Conservation (phyloP, 2,888 invertebrate species). For the Bursaphelenchus okinawaensis region DNA sequence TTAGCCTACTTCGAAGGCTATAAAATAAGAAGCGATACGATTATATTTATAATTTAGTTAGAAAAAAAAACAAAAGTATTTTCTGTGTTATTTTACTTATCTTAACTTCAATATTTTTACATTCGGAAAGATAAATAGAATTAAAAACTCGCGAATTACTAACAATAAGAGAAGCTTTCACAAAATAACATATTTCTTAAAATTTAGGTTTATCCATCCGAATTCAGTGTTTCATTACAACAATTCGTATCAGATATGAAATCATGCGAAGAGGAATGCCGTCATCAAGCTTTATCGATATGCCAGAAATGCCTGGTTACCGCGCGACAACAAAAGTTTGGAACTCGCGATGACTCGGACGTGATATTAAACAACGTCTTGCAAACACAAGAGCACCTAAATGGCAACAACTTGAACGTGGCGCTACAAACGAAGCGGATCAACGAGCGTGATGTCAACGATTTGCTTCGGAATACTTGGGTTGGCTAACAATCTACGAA, state of each 20-base stretch:
- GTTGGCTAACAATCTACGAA: neutral
- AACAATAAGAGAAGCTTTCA: no score
- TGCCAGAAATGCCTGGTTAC: neutral
- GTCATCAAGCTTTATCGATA: neutral
- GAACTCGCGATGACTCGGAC: no score
- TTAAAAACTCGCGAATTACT: no score
- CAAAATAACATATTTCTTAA: no score
- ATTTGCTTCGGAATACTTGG: constrained; percentile 10
- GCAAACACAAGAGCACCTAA: neutral
- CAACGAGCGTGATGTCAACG: constrained; percentile 8
- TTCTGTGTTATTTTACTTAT: no score
- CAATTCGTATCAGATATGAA: neutral
- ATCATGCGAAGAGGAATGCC: neutral
- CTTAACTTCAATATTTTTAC: no score
- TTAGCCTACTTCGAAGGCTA: no score
- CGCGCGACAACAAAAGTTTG: neutral
- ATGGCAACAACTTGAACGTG: neutral
- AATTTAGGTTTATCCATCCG: neutral
- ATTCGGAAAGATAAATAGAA: no score
- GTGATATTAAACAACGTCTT: neutral
- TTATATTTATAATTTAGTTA: no score
- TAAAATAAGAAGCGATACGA: no score
- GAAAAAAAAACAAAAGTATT: no score
- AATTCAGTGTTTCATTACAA: neutral
- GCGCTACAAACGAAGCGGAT: neutral